A percentile compares a stretch with the other conserved stretches of the same genome.
Conservation (phyloP, 2,113 vertebrate species). For the Pyxicephalus adspersus region DNA sequence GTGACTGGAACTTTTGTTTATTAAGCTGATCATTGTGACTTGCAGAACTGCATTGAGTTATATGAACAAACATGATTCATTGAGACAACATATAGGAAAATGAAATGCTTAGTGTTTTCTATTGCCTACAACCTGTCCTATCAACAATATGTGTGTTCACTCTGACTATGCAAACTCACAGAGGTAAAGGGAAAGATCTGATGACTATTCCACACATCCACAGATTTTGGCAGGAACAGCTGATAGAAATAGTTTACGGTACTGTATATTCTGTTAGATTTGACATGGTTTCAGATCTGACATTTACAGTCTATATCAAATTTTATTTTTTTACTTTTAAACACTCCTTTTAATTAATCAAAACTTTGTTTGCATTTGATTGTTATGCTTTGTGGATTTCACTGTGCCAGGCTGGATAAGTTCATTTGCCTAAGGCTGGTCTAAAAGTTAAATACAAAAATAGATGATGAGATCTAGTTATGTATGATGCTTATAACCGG, state of each 20-base stretch:
- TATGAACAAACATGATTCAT: conserved; percentile 28
- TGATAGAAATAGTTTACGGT: background rate
- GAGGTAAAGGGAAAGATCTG: background rate
- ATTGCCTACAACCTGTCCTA: too few species aligned
- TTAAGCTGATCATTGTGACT: conserved; percentile 54
- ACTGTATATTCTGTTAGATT: background rate
- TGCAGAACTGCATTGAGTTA: conserved; percentile 12
- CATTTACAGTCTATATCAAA: too few species aligned
- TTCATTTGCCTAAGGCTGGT: too few species aligned
- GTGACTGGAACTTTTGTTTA: conserved; percentile 37
- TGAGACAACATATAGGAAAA: background rate
- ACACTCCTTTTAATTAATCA: too few species aligned
- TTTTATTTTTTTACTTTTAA: too few species aligned
- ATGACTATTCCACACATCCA: conserved; percentile 14
- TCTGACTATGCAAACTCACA: conserved; percentile 8
- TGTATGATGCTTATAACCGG: too few species aligned
- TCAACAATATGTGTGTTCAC: background rate
- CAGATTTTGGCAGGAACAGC: background rate
- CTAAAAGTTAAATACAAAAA: too few species aligned
- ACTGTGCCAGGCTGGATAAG: too few species aligned
- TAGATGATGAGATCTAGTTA: too few species aligned
- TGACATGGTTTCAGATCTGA: too few species aligned
- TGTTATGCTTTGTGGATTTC: too few species aligned
- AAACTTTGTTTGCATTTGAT: too few species aligned
- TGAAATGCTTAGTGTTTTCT: background rate